Base-by-base conservation (phyloP, 2,797 vertebrate species). In the Eutrigla gurnardus region DNA sequence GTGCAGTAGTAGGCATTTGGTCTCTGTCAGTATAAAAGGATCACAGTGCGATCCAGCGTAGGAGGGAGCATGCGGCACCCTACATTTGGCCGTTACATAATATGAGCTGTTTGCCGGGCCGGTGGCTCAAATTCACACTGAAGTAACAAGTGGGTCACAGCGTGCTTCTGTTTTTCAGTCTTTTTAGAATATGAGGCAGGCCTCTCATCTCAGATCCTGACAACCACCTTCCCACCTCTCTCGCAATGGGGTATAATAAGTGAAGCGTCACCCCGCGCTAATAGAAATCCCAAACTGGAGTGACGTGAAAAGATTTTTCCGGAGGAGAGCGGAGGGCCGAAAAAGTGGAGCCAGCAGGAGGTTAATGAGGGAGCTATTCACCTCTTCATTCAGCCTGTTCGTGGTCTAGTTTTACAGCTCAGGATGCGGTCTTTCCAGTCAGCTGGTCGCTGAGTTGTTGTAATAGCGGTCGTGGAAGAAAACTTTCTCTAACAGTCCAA, bases 71-170 rank as follows among this genome's bases (percentile, higher is more conserved):
- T 81, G 84, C 76, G 3, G 74, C 83, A 70, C 72, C 82, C 84
- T 65, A 81, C 81, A 81, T 86, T 85, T 77, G 55, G 70, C 63
- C 72, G 82, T 89, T 91, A 86, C 80, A 89, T 91, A 91, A 90
- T 65, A 25, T 4, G 75, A 81, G 74, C 81, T 3, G 71, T 77
- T 88, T 90, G 75, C 77, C 63, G 64, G 73, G 66, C 89, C 63
- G 18, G 52, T 82, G 75, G 88, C 85, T 81, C 77, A 81, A 88
- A 82, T 69, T 85, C 85, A 81, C 78, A 86, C 80, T 77, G 83
- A 89, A 83, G 80, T 74, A 86, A 72, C 37, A 54, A 70, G 70
- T 82, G 61, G 25, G 76, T 73, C 78, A 17, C 25, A 86, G 65
- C 17, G 57, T 9, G 54, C 61, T 47, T 61, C 45, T 81, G 15